Evolutionary conservation across 2,797 vertebrate species (phyloP).

Genomic region (Florisuga fusca): DNA sequence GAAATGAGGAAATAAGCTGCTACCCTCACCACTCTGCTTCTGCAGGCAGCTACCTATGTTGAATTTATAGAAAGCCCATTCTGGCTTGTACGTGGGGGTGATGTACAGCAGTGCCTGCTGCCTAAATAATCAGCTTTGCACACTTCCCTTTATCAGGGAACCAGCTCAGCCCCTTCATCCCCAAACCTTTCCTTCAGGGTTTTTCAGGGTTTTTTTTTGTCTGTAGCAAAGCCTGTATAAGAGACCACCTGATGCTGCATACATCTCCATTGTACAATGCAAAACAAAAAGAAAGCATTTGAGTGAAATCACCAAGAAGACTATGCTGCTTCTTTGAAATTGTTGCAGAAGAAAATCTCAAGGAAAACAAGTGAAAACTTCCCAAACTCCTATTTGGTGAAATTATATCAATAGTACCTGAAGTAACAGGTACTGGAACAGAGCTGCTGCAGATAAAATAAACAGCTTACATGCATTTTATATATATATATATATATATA

Average conservation of each 20-base stretch:
- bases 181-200: background rate
- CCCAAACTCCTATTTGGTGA: background rate
- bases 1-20: background rate
- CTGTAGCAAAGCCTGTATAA: background rate
- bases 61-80: background rate
- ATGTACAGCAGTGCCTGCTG: background rate
- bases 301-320: background rate
- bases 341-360: background rate
- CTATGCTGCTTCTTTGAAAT: background rate
- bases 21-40: background rate
- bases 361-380: background rate
- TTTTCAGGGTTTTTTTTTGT: background rate
- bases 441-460: background rate
- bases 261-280: background rate
- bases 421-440: background rate
- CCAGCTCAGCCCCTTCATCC: background rate
- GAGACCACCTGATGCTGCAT: background rate
- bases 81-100: background rate
- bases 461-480: conserved; percentile 3
- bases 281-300: background rate
- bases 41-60: background rate
- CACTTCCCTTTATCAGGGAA: background rate
- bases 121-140: background rate
- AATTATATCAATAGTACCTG: background rate
- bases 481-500: background rate